These are phyloP conservation scores for Crypturellus undulatus DNA, from an alignment of 2,113 vertebrate genomes.

Conservation along the genomic window DNA sequence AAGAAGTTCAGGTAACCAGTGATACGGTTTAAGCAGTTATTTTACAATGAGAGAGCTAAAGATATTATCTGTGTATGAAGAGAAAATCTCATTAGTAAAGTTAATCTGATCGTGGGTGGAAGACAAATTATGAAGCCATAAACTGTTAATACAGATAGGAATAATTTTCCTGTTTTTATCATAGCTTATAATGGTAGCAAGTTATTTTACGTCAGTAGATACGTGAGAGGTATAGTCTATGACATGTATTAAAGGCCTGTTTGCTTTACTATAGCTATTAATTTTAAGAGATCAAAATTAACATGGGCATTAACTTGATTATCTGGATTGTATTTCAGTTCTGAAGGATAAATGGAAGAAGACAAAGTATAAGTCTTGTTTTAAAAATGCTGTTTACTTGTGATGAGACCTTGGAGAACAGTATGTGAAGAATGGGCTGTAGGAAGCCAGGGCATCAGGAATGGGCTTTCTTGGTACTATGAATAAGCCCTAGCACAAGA, in stretches of 20 bases:
- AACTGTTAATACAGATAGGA: neutral
- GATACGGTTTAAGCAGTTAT: neutral
- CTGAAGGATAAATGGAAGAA: neutral
- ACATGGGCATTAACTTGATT: neutral
- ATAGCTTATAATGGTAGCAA: neutral
- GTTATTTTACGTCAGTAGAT: neutral
- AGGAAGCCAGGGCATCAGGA: neutral
- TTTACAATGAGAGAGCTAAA: neutral
- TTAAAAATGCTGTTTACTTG: neutral
- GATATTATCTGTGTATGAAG: neutral
- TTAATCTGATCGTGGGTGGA: neutral
- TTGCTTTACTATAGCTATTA: neutral
- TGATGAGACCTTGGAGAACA: neutral
- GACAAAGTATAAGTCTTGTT: neutral
- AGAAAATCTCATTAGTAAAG: neutral
- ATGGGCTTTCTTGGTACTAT: neutral
- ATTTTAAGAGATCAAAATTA: neutral
- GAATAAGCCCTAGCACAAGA: neutral
- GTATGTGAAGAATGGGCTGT: neutral
- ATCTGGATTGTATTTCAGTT: neutral
- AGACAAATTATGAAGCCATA: neutral
- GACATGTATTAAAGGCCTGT: neutral
- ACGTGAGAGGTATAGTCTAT: neutral
- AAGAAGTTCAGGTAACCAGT: conserved; percentile 83
- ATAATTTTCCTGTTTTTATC: neutral